Percentiles rank a stretch among this genome's conserved stretches.
Evolutionary conservation across 2,113 vertebrate genomes (phyloP).

Genomic region (Chionomys nivalis): DNA sequence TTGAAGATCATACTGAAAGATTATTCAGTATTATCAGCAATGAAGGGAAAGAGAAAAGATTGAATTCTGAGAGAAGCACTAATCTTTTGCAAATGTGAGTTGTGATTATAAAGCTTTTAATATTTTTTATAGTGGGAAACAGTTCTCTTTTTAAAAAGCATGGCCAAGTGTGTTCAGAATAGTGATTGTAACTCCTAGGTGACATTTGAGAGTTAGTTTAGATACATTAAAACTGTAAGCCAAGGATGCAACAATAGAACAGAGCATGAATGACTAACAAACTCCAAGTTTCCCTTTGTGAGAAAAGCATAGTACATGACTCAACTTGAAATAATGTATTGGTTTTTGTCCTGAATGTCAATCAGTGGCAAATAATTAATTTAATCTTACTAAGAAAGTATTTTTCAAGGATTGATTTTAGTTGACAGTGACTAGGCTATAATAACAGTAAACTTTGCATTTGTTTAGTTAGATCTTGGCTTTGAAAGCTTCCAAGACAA

Average conservation of each 20-base stretch:
- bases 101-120: not conserved
- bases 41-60: not conserved
- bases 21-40: constrained; percentile 12
- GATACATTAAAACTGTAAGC: not conserved
- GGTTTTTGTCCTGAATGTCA: not conserved
- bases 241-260: constrained; percentile 11
- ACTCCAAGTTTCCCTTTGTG: not conserved
- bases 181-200: not conserved
- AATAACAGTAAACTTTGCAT: not conserved
- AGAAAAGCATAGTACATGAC: not conserved
- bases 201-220: not conserved
- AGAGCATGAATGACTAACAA: not conserved
- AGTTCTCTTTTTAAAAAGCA: not conserved
- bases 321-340: not conserved
- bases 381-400: not conserved
- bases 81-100: not conserved
- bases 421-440: not conserved
- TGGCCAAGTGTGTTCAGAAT: constrained; percentile 7
- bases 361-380: not conserved
- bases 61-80: not conserved
- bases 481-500: constrained; percentile 42
- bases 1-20: not conserved
- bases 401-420: not conserved
- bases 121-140: constrained; percentile 10
- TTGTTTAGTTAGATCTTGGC: not conserved